These are phyloP conservation scores for Zygaena filipendulae DNA, from an alignment of 2,888 invertebrate species.

Conservation along the genomic window DNA sequence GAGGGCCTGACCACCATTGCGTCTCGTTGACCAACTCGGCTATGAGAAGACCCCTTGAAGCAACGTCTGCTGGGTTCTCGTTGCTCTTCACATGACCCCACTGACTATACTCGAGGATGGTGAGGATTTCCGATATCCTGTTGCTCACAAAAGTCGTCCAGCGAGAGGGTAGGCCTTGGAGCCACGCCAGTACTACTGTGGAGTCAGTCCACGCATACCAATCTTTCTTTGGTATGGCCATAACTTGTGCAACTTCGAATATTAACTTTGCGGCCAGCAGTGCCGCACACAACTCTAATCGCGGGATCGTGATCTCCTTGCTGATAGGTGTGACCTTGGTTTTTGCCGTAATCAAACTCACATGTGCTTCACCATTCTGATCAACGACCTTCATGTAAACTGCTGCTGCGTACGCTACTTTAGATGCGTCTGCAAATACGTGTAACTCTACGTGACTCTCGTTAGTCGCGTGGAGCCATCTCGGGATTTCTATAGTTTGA, in stretches of 20 bases:
- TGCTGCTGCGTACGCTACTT: constrained; percentile 14
- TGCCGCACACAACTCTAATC: constrained; percentile 18
- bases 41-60: constrained; percentile 5
- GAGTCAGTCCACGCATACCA: constrained; percentile 19
- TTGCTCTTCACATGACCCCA: constrained; percentile 5
- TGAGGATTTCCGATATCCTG: constrained; percentile 16
- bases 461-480: constrained; percentile 10
- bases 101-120: constrained; percentile 8
- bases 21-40: neutral
- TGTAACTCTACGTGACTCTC: constrained; percentile 11
- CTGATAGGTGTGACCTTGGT: constrained; percentile 17
- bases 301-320: constrained; percentile 15
- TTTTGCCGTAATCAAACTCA: constrained; percentile 14
- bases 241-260: constrained; percentile 8
- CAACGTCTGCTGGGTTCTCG: constrained; percentile 8
- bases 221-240: constrained; percentile 4
- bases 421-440: constrained; percentile 17
- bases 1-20: neutral
- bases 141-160: constrained; percentile 19
- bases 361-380: neutral
- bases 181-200: constrained; percentile 19
- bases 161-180: constrained; percentile 12
- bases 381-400: constrained; percentile 13
- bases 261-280: constrained; percentile 11
- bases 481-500: constrained; percentile 10